Conservation (phyloP, 2,797 vertebrate genomes). For the Choloepus didactylus region DNA sequence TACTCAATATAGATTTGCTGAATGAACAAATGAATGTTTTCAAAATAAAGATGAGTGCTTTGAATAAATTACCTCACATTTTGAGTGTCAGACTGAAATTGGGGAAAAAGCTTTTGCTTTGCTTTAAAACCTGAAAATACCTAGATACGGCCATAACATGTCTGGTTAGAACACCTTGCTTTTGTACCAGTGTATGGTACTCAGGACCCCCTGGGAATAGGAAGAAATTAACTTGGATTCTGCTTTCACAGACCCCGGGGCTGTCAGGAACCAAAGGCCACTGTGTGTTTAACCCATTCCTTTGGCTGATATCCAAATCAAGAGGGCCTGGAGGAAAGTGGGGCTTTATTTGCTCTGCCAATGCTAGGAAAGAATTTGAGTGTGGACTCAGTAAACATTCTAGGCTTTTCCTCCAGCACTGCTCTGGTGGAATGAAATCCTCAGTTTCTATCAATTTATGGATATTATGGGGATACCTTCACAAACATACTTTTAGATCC, state of each 20-base stretch:
- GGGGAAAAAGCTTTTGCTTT: conserved; percentile 25
- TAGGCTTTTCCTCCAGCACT: conserved; percentile 10
- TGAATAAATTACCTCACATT: conserved; percentile 44
- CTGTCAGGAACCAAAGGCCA: conserved; percentile 62
- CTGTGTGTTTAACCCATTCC: conserved; percentile 20
- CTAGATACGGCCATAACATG: not conserved
- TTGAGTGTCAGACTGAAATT: conserved; percentile 52
- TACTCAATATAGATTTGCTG: conserved; percentile 22
- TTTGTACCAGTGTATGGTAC: not conserved
- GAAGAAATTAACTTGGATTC: conserved; percentile 51
- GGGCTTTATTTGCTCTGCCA: conserved; percentile 68
- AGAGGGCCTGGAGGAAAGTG: conserved; percentile 2
- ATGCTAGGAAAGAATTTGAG: conserved; percentile 70
- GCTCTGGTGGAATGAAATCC: conserved; percentile 53
- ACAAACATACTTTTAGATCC: not conserved
- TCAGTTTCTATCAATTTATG: conserved; percentile 36
- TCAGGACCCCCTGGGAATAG: not conserved
- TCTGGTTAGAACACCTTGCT: not conserved
- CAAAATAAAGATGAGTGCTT: conserved; percentile 48
- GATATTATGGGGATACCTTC: not conserved
- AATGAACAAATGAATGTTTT: conserved; percentile 37
- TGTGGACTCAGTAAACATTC: conserved; percentile 47
- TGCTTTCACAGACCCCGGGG: not conserved
- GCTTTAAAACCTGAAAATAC: conserved; percentile 43
- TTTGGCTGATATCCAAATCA: conserved; percentile 67